Evolutionary conservation across 2,113 vertebrate genomes (phyloP).

Genomic region (Rhegmatorhina hoffmannsi): DNA sequence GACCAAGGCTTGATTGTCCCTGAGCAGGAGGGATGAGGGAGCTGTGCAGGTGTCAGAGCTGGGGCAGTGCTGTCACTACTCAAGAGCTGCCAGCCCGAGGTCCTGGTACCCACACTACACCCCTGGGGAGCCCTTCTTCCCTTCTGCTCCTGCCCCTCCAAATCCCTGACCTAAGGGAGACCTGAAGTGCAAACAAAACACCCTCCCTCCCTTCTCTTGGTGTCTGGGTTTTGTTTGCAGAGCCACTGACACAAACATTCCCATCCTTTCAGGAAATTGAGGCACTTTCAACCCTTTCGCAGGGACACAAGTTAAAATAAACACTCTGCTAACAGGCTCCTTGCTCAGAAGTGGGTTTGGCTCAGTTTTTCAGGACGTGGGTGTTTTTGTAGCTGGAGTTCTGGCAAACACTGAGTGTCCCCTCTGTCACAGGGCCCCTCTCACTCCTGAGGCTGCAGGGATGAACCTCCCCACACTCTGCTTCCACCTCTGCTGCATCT

Average conservation of each 20-base stretch:
- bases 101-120: rapidly evolving
- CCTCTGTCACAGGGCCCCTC: not conserved
- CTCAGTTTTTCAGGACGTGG: not conserved
- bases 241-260: not conserved
- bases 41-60: not conserved
- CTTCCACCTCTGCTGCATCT: not conserved
- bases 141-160: not conserved
- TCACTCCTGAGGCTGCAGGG: not conserved
- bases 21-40: not conserved
- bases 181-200: not conserved
- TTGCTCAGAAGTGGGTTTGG: not conserved
- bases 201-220: not conserved
- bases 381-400: not conserved
- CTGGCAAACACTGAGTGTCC: not conserved
- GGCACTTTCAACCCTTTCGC: not conserved
- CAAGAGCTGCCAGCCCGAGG: rapidly evolving
- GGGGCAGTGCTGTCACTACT: not conserved
- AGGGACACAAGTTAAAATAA: not conserved
- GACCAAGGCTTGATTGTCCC: not conserved
- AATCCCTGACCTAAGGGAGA: not conserved
- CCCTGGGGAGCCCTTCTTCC: not conserved
- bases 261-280: not conserved
- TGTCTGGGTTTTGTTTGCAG: not conserved
- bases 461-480: not conserved
- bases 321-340: not conserved